Evolutionary conservation across 2,113 vertebrate species (phyloP), one percentile per base, ranked within the genome.

Genomic region (Vanacampus margaritifer): DNA sequence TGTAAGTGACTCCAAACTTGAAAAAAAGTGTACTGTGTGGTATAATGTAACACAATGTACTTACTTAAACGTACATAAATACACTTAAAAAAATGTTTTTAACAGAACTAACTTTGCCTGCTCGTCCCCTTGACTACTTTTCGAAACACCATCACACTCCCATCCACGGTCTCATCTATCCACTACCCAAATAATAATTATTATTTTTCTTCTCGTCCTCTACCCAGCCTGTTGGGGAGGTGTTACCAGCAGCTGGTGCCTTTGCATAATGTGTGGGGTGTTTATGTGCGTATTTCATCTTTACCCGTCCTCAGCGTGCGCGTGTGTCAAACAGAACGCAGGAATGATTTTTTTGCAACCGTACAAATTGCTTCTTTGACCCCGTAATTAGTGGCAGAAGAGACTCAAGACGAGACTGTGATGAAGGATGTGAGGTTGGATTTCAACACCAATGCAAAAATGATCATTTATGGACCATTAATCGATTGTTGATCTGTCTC

Each of bases 351-450:
- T 81, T 89, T 86, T 83, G 87, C 81, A 80, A 87, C 87, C 82
- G 83, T 88, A 91, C 89, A 93, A 92, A 92, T 93, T 89, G 91
- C 86, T 92, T 92, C 91, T 93, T 90, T 92, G 91, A 92, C 90
- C 92, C 85, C 50, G 83, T 91, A 93, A 92, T 93, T 93, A 91
- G 85, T 80, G 79, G 77, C 74, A 87, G 82, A 91, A 88, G 90
- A 89, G 79, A 78, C 79, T 84, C 75, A 74, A 81, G 88, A 90
- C 82, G 84, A 88, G 73, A 80, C 68, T 48, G 78, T 89, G 85
- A 88, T 89, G 88, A 88, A 88, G 86, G 86, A 82, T 80, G 78
- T 17, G 51, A 86, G 86, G 88, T 81, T 81, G 62, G 75, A 80
- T 88, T 91, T 93, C 85, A 90, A 86, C 80, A 68, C 37, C 76